Evolutionary conservation across 2,113 vertebrate species (phyloP), one percentile per base, ranked within the genome.

Genomic region (Silurus meridionalis): DNA sequence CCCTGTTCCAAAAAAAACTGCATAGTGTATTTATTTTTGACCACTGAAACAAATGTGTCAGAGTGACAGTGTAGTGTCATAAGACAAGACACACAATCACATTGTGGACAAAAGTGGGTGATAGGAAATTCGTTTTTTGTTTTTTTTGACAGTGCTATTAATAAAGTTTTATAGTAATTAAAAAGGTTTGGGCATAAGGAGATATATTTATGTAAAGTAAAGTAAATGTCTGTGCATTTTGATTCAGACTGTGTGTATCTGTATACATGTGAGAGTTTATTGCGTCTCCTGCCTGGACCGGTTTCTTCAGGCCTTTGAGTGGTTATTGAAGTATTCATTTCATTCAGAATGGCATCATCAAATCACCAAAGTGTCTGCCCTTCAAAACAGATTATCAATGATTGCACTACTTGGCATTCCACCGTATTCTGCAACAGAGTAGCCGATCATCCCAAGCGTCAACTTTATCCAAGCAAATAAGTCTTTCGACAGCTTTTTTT

Each of bases 361-460:
- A 87, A 63, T 86, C 79, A 72, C 48, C 84, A 84, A 80, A 87
- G 57, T 83, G 81, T 78, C 83, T 88, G 83, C 82, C 85, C 88
- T 89, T 92, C 88, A 77, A 88, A 91, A 86, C 78, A 74, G 84
- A 86, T 91, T 89, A 88, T 88, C 71, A 81, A 57, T 87, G 72
- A 88, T 89, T 86, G 88, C 79, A 60, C 28, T 37, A 71, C 80
- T 77, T 74, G 74, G 71, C 63, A 72, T 58, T 81, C 64, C 72
- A 83, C 55, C 80, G 75, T 84, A 87, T 60, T 58, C 71, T 48
- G 71, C 48, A 66, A 52, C 53, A 84, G 71, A 85, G 86, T 81
- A 81, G 23, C 52, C 9, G 21, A 64, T 85, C 83, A 85, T 83
- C 66, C 57, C 28, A 25, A 52, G 67, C 74, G 61, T 57, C 60